Evolutionary conservation across 2,113 vertebrate genomes (phyloP), one percentile per base, ranked within the genome.

Genomic region (Phylloscopus whistleri): DNA sequence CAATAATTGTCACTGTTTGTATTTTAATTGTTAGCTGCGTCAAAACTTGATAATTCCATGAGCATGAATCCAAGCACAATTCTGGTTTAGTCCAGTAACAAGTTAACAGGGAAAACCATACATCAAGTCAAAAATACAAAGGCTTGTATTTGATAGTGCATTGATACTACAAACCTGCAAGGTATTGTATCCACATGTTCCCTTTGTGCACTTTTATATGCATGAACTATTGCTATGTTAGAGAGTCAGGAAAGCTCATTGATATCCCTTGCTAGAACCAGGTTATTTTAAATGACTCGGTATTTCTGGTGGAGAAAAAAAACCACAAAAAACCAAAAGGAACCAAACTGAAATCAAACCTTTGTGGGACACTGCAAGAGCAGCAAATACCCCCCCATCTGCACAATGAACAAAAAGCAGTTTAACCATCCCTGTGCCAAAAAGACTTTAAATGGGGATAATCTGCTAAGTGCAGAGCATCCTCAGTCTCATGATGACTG

Each of bases 401-500:
- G 22, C 60, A 31, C n/a, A 43, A 5, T 14, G 35, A 64, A 66
- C 18, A 72, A 35, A 81, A 82, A 9, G 17, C 17, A 79, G 19
- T 79, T 92, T 58, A 76, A 23, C 31, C 28, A 53, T 41, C 6
- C 16, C 66, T 82, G 58, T 53, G 27, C 55, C 8, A 7, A 49
- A 72, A 30, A 49, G 21, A 17, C 60, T 39, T 69, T 44, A 78
- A 64, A 64, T 16, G 56, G 27, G 46, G 49, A 37, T 26, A n/a
- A 53, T 41, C 23, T 39, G 62, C 35, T 27, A 49, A 55, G 27
- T 43, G 20, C 3, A 1, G 16, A n/a, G 56, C 13, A 44, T 22
- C 10, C 44, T n/a, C 3, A 28, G 0, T 87, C 46, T 55, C 28
- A 14, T 0, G 23, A 19, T 17, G n/a, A 2, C 22, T 48, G 73